These are phyloP conservation scores for Porphyrio hochstetteri DNA, from an alignment of 2,113 vertebrate genomes.

Conservation along the genomic window DNA sequence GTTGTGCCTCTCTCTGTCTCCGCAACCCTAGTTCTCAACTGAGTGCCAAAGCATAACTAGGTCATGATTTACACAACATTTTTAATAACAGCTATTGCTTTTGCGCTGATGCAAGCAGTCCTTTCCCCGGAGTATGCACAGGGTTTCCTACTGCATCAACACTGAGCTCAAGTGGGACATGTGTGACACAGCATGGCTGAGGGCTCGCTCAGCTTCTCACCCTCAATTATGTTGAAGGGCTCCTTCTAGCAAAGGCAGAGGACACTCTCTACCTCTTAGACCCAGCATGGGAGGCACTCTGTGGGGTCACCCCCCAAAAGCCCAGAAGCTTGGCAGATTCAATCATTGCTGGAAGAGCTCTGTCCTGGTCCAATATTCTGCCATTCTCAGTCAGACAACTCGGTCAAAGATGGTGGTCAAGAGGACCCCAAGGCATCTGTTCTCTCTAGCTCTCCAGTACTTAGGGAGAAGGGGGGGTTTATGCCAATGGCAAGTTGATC, in stretches of 20 bases:
- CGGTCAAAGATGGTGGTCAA: neutral
- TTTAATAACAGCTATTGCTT: conserved; percentile 23
- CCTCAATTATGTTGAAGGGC: fast-evolving
- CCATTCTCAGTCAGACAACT: neutral
- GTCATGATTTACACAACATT: conserved; percentile 1
- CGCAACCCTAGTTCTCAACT: neutral
- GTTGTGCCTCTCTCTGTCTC: neutral
- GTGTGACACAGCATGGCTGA: neutral
- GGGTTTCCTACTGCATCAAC: neutral
- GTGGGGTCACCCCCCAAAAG: neutral
- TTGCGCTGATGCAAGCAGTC: conserved; percentile 4
- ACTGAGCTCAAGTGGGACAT: neutral
- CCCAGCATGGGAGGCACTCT: neutral
- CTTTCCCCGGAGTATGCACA: neutral
- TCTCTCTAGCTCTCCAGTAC: neutral
- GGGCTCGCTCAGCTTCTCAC: neutral
- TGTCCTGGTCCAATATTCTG: neutral
- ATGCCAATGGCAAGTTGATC: neutral
- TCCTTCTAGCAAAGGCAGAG: neutral
- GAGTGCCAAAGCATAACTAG: neutral
- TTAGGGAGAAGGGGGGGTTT: neutral
- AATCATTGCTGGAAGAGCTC: neutral
- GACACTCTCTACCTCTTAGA: neutral
- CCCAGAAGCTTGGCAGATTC: neutral
- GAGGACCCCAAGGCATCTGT: neutral